phyloP scores from a whole-genome alignment of 2,888 invertebrate genomes.

The Caenorhabditis imperialis region DNA sequence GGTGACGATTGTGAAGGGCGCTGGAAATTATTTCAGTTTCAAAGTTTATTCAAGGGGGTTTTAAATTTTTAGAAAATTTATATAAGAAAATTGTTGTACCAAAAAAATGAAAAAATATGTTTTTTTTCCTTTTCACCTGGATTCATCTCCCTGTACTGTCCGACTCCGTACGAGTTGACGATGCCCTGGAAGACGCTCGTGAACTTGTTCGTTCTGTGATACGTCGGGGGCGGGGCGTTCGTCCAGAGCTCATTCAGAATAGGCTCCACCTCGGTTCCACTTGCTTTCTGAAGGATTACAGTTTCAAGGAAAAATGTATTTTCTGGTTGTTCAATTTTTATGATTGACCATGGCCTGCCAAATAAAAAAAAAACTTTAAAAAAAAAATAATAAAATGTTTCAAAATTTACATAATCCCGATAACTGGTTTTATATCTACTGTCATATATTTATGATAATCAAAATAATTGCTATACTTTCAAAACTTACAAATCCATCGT shows the following conservation, averaged over 20 bases:
- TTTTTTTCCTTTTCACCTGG: conserved; percentile 85
- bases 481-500: conserved; percentile 88
- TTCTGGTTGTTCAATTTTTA: too few relatives aligned
- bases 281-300: conserved; percentile 83
- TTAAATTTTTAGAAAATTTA: too few relatives aligned
- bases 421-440: too few relatives aligned
- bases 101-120: too few relatives aligned
- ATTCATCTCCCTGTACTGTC: conserved; percentile 95
- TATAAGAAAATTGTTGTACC: too few relatives aligned
- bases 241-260: conserved; percentile 95
- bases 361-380: too few relatives aligned
- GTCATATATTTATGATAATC: too few relatives aligned
- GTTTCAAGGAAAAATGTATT: too few relatives aligned
- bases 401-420: background rate
- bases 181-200: conserved; percentile 93
- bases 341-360: too few relatives aligned
- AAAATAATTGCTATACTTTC: too few relatives aligned
- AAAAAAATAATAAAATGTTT: too few relatives aligned
- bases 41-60: too few relatives aligned
- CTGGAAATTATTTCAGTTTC: conserved; percentile 79
- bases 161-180: conserved; percentile 96
- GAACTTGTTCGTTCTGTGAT: conserved; percentile 95
- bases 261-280: conserved; percentile 94
- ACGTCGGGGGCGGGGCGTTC: conserved; percentile 91
- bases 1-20: conserved; percentile 95